Evolutionary conservation across 1,140 invertebrate species (phyloP), one percentile per base, ranked within the genome.

Genomic region (Centruroides sculpturatus): DNA sequence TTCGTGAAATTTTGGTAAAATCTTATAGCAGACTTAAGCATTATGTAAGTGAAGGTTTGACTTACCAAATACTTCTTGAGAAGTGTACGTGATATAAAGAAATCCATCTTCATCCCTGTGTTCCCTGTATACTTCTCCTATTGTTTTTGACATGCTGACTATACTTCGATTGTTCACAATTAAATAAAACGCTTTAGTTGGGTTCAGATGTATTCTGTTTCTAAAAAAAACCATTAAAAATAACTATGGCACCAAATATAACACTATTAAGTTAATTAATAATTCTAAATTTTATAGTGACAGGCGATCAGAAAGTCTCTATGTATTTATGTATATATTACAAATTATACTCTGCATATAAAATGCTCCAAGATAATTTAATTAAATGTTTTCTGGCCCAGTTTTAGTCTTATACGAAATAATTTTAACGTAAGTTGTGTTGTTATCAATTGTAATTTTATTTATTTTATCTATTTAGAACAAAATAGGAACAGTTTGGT

Each of bases 31-130:
- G n/a, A n/a, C n/a, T n/a, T n/a, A n/a, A n/a, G n/a, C n/a, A n/a
- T n/a, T n/a, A n/a, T n/a, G n/a, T n/a, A n/a, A n/a, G n/a, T n/a
- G n/a, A 23, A 23, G 2, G 23, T 23, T 23, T 23, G 49, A 12
- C 49, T 34, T 70, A 51, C 87, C 87, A 73, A 91, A 91, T 65
- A 87, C 85, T 78, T 89, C 87, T 75, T 90, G 87, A 35, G 85
- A 88, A 2, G 87, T 86, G 71, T 90, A 91, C 2, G 86, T 87
- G 66, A 90, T 81, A 67, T 90, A 89, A 1, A 91, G 77, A 69
- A 89, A 90, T 86, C 88, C 66, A 73, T 90, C 87, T 51, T 81
- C 80, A 68, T 85, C 83, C 53, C 81, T 80, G 68, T 86, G 81
- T 57, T 82, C 77, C 35, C 82, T 78, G 73, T 91, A 89, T 0